Evolutionary conservation across 1,140 invertebrate species (phyloP), one percentile per base, ranked within the genome.

Genomic region (Ptiloglossa arizonensis): DNA sequence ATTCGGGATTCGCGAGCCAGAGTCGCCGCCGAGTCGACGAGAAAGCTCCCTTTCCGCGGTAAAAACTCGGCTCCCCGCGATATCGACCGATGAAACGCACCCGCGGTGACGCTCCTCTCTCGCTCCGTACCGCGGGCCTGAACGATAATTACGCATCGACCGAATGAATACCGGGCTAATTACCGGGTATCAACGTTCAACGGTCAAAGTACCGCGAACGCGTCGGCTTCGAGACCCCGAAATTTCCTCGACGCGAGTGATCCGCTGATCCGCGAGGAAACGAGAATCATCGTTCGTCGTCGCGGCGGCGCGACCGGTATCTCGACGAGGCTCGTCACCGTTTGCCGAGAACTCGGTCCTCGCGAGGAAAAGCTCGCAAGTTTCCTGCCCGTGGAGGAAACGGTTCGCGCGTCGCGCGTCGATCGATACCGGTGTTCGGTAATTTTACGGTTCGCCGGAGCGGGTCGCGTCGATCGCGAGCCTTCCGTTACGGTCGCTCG

Each of bases 361-460:
- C n/a, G n/a, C n/a, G n/a, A n/a, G n/a, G n/a, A n/a, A n/a, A n/a
- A n/a, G n/a, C n/a, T 6, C 4, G 6, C 17, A 19, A 19, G 9
- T 4, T 19, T 19, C 19, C 19, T 38, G 19, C 6, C 4, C 35
- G 22, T 46, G 32, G 4, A 44, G 24, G 9, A 9, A 19, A 29
- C 11, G 13, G 17, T 1, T n/a, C n/a, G n/a, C n/a, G n/a, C n/a
- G 69, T 19, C 15, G 46, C 52, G 13, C n/a, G 11, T 3, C 67
- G 79, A 80, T 81, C 85, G 78, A 83, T 85, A 38, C 77, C 32
- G 80, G 72, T 63, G 66, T 81, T 83, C 52, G 83, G 79, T 83
- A 87, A 87, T 87, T 86, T 87, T 85, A 86, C 81, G 85, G 75
- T 81, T 80, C 85, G 81, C 32, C 74, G 83, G 64, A 86, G 77